Evolutionary conservation across 2,797 vertebrate species (phyloP), one percentile per base, ranked within the genome.

Genomic region (Xerus rutilus): DNA sequence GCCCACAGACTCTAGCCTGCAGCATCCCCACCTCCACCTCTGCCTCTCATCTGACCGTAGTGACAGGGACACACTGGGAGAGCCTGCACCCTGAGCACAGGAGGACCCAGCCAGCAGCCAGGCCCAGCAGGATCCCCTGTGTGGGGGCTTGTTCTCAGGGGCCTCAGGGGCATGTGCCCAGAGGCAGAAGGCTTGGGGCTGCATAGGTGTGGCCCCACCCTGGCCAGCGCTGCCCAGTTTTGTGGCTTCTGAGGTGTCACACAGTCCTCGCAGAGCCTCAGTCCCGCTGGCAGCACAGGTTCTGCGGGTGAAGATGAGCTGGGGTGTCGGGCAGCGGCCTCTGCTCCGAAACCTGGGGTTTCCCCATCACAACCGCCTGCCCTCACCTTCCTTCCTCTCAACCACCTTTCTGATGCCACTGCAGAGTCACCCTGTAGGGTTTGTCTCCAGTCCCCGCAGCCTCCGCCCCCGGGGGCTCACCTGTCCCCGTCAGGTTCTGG

Each of bases 401-500:
- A 1, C 47, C 21, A 1, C 47, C 39, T 23, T 54, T 10, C 8
- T 5, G 45, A 32, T 0, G 20, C 54, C 0, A 6, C 28, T 0
- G 57, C 45, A 3, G 23, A 25, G 47, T 14, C 49, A 9, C 21
- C 13, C 5, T 0, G 3, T 0, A 15, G 64, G 45, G 39, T 49
- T 1, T 2, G 28, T 32, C 72, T 64, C 5, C 62, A 6, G 25
- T n/a, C 72, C 20, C 54, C 5, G 17, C 20, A 0, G 9, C 4
- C 25, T 18, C 64, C 28, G 62, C 70, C 4, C 6, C 25, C 10
- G 3, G n/a, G 18, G 9, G 39, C 91, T 92, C 2, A 97, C 97
- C 94, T 49, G 77, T 3, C 47, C 95, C 96, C 0, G 98, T 98
- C 0, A 97, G 96, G 67, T 98, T 99, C 95, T 98, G 98, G 82